These are phyloP conservation scores for Callopanchax toddi DNA, from an alignment of 2,113 vertebrate genomes.

Conservation along the genomic window DNA sequence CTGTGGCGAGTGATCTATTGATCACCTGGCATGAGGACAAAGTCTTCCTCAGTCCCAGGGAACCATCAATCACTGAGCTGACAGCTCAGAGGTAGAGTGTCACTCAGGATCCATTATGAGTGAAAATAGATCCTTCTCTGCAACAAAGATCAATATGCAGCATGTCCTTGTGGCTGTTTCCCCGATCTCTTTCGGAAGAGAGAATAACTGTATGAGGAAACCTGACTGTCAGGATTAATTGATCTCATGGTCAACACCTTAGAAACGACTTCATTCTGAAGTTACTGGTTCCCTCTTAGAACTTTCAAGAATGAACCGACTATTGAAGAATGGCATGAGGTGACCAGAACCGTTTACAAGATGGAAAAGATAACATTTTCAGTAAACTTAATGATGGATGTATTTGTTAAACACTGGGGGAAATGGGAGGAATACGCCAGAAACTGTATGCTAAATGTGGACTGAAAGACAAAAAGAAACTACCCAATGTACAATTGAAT, in stretches of 20 bases:
- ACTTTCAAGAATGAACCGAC: not conserved
- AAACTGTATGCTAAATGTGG: too few species aligned
- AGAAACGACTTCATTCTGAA: constrained; percentile 12
- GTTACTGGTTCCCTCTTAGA: not conserved
- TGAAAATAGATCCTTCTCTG: constrained; percentile 56
- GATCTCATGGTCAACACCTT: constrained; percentile 6
- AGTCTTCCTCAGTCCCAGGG: constrained; percentile 32
- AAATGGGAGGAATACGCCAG: too few species aligned
- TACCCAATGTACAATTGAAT: too few species aligned
- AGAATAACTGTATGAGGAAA: constrained; percentile 19
- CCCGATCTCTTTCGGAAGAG: constrained; percentile 7
- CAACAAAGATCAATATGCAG: constrained; percentile 47
- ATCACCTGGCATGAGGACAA: constrained; percentile 55
- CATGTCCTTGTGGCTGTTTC: constrained; percentile 23
- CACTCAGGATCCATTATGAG: constrained; percentile 44
- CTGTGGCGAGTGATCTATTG: constrained; percentile 40
- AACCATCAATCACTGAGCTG: constrained; percentile 55
- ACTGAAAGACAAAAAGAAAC: too few species aligned
- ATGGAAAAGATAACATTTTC: too few species aligned
- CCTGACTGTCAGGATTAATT: constrained; percentile 14
- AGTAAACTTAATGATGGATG: too few species aligned
- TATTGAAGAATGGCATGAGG: too few species aligned
- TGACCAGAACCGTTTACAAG: too few species aligned
- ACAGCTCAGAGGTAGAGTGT: constrained; percentile 25
- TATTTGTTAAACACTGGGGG: too few species aligned